Evolutionary conservation across 2,888 invertebrate genomes (phyloP), one percentile per base, ranked within the genome.

Genomic region (Acrocera orbiculus): DNA sequence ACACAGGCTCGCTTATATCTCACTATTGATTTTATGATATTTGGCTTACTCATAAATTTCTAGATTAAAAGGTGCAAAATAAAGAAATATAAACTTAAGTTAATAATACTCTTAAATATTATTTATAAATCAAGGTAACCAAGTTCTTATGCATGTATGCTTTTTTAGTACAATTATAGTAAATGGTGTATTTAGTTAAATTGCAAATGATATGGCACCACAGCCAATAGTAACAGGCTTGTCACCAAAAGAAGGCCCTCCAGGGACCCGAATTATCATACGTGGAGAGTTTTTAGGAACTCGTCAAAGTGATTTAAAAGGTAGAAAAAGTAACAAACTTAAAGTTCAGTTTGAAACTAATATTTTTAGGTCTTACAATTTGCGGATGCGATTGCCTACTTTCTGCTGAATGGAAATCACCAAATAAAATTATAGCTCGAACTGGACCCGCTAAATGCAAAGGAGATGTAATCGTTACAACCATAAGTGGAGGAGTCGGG

Each of bases 181-280:
- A n/a, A n/a, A n/a, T n/a, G n/a, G n/a, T n/a, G n/a, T n/a, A n/a
- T n/a, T n/a, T n/a, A n/a, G n/a, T n/a, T n/a, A n/a, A n/a, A n/a
- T n/a, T n/a, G n/a, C 8, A 7, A 20, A 17, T 7, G 30, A 32
- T 27, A 76, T 78, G 77, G 73, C 71, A 33, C 78, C 76, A 39
- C 76, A 77, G 43, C 89, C 89, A 8, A 76, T 86, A 35, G 92
- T 95, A 13, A 93, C 93, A 27, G 98, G 98, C 16, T 74, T 98
- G 40, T 96, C 96, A 4, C 98, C 98, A 0, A 96, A 93, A 52
- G 96, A 98, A 64, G 98, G 96, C 1, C 89, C 90, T 26, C 95
- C 95, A 8, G 95, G 96, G 7, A 95, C 95, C 2, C 73, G 85
- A 47, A 81, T 96, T 0, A 93, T 81, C 15, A 85, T 96, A 51